Base-by-base conservation (phyloP, 23 tunicate genomes). In the Corella eumyota region DNA sequence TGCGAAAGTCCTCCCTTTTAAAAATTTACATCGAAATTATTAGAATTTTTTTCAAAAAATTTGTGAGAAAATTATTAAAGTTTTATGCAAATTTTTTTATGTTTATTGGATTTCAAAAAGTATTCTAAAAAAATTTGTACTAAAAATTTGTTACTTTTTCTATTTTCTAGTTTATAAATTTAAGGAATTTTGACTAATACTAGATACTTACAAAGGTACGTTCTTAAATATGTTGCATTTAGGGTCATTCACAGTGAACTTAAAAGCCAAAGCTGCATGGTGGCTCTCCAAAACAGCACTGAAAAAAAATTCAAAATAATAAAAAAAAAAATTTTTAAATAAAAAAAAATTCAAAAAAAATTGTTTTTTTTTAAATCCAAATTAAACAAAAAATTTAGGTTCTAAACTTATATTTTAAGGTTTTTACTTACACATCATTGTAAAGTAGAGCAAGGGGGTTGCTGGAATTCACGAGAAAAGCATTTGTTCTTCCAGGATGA, bases 231-330 rank as follows among this genome's bases (percentile, higher is more conserved):
- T 82, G 70, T 82, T 74, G 34, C 65, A 55, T 25, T 60, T 82
- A 19, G 74, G 75, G 58, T 58, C 50, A 57, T 67, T 74, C 58
- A 75, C 76, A 60, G 92, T 82, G 70, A 82, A 74, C 50, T 74
- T 82, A 58, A 82, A 82, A 15, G 92, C 66, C 38, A 61, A 58
- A 22, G 92, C 92, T 31, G 74, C 82, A 50, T 82, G 92, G 45
- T 82, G 81, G 36, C 69, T 82, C 44, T 82, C 92, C 50, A 82
- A 47, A 13, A 82, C 92, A 15, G 92, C 92, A 21, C 86, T 78
- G 77, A 3, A 76, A 76, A 22, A 33, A 28, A 36, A 31, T 17
- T 3, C 3, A 25, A 22, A 56, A 32, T 9, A 51, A n/a, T 51
- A n/a, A 7, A 53, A 20, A 53, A 21, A 53, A 15, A 7, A 53